phyloP scores from a whole-genome alignment of 1,140 invertebrate genomes.

The Sarcophaga bullata region DNA sequence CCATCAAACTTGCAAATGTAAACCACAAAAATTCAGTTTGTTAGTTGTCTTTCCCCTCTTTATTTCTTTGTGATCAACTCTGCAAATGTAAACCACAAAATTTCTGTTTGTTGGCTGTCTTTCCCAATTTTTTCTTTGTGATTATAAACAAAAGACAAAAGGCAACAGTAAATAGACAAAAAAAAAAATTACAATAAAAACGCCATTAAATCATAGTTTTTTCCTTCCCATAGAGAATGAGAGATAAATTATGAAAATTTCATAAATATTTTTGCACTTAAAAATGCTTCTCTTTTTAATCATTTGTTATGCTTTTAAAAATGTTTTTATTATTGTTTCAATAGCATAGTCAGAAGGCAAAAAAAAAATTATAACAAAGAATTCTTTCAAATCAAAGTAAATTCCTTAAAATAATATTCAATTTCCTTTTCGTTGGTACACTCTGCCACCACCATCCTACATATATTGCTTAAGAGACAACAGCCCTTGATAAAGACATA shows the following conservation, averaged over 20 bases:
- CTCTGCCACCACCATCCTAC: background rate
- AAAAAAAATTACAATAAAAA: background rate
- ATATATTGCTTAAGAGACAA: background rate
- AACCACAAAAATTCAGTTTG: no score
- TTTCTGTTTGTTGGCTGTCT: no score
- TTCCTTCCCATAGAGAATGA: background rate
- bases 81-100: no score
- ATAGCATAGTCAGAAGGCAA: background rate
- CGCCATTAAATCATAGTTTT: conserved; percentile 10
- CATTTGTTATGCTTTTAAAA: background rate
- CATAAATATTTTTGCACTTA: background rate
- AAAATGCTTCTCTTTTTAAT: conserved; percentile 5
- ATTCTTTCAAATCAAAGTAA: background rate
- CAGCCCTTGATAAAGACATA: background rate
- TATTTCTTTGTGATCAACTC: background rate
- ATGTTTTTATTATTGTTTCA: background rate
- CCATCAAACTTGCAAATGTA: no score
- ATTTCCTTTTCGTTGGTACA: background rate
- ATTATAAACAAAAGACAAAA: background rate
- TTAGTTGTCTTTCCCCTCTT: no score
- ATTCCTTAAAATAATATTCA: no score
- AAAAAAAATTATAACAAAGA: no score
- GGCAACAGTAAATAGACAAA: background rate
- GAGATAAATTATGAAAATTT: background rate
- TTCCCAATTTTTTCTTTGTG: background rate